Percentiles rank a stretch among this genome's conserved stretches.
phyloP scores from a whole-genome alignment of 2,888 invertebrate species.

The Ochropacha duplaris region DNA sequence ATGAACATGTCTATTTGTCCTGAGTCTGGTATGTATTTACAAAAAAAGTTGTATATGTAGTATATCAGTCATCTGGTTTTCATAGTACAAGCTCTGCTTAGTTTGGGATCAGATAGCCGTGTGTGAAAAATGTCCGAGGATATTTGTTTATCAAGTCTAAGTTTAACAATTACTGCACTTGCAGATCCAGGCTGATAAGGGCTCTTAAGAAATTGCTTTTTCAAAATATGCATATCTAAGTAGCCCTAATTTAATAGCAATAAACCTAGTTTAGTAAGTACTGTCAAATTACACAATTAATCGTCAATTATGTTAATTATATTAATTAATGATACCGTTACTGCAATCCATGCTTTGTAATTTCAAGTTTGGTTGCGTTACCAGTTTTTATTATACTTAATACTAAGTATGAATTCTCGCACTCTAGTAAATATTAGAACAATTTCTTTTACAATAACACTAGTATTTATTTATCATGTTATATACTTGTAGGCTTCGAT shows the following conservation, averaged over 20 bases:
- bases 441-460: conserved; percentile 1
- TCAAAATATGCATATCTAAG: neutral
- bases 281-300: neutral
- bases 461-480: neutral
- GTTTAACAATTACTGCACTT: too few relatives aligned
- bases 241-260: neutral
- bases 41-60: too few relatives aligned
- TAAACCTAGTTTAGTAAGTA: neutral
- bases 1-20: too few relatives aligned
- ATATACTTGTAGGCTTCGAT: neutral
- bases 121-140: too few relatives aligned
- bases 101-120: too few relatives aligned
- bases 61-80: too few relatives aligned
- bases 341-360: neutral
- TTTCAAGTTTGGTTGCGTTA: neutral
- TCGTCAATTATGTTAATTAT: neutral
- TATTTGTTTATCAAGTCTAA: too few relatives aligned
- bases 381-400: conserved; percentile 18
- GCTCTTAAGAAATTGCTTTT: neutral
- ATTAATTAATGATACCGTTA: neutral
- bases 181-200: too few relatives aligned
- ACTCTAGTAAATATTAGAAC: conserved; percentile 43
- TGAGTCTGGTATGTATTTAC: too few relatives aligned
- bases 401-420: conserved; percentile 38
- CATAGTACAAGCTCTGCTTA: too few relatives aligned